These are phyloP conservation scores for Anorthoa munda DNA, from an alignment of 2,888 invertebrate genomes.

Conservation along the genomic window DNA sequence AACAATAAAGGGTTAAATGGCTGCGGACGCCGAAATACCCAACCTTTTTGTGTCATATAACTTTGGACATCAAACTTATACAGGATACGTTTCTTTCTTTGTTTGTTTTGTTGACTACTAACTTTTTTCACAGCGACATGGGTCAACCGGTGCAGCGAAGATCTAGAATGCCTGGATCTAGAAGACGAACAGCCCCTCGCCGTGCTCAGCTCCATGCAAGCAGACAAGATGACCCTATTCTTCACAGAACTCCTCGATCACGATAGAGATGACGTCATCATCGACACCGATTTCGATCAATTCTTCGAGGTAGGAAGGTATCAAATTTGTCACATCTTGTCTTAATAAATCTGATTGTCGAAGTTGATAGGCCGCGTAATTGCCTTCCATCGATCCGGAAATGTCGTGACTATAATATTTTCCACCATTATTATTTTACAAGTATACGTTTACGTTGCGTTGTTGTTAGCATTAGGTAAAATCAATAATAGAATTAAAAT, in stretches of 20 bases:
- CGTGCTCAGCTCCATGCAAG: slow-evolving; percentile 91
- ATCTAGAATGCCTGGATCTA: slow-evolving; percentile 90
- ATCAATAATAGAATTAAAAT: neutral
- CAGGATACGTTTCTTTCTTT: no score
- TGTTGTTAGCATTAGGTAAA: slow-evolving; percentile 6
- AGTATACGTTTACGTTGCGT: slow-evolving; percentile 13
- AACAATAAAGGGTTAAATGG: slow-evolving; percentile 52
- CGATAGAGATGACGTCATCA: slow-evolving; percentile 93
- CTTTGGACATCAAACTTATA: slow-evolving; percentile 4
- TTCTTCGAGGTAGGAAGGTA: slow-evolving; percentile 87
- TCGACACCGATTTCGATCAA: slow-evolving; percentile 93
- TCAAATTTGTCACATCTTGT: slow-evolving; percentile 58
- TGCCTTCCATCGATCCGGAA: slow-evolving; percentile 23
- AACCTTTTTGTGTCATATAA: slow-evolving; percentile 35
- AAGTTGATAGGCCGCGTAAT: slow-evolving; percentile 21
- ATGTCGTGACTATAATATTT: slow-evolving; percentile 12
- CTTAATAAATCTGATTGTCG: slow-evolving; percentile 31
- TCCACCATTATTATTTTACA: neutral
- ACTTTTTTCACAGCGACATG: slow-evolving; percentile 91
- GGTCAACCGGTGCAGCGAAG: slow-evolving; percentile 94
- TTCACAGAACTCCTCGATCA: slow-evolving; percentile 93
- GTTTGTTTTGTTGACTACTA: neutral
- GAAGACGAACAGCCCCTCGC: slow-evolving; percentile 89
- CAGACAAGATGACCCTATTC: slow-evolving; percentile 93
- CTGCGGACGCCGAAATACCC: slow-evolving; percentile 2